Evolutionary conservation across 2,797 vertebrate genomes (phyloP), one percentile per base, ranked within the genome.

Genomic region (Intellagama lesueurii): DNA sequence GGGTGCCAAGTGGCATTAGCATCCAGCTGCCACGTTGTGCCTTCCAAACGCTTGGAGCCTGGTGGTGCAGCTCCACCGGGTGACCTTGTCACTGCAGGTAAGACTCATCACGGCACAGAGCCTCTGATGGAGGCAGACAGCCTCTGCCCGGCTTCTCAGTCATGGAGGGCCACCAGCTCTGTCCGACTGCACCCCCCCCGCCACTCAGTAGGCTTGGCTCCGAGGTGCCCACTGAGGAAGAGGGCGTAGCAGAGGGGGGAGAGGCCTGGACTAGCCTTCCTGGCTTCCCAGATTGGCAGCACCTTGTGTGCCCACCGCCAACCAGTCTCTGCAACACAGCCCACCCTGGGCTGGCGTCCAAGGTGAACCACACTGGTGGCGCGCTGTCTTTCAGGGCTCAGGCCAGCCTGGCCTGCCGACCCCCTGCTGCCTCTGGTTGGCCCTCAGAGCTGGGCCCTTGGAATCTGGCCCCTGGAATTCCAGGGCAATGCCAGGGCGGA

Each of bases 41-140:
- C 72, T 32, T 28, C n/a, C 60, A 4, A 26, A 14, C 5, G 52
- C 73, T 81, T 6, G 24, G 60, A 32, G 60, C 44, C 7, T 40
- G 8, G 32, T 30, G 40, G 14, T 30, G n/a, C 30, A 6, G 7
- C 24, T 28, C 82, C 11, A 32, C 75, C n/a, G 0, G 17, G 40
- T 44, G 90, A 91, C 90, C 82, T 85, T 93, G 93, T 94, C 86
- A 52, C 83, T 73, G 69, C 49, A 35, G 22, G 69, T 24, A 40
- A 16, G 19, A 72, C 87, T 90, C 83, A 11, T 32, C 73, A 12
- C 26, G 17, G 40, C 26, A 26, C 40, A 3, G 24, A 44, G 24
- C 40, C 75, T 26, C 75, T 47, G 75, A 77, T 77, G 75, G 75
- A 56, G 52, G 30, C 30, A 5, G 69, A 16, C 35, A 73, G n/a